These are phyloP conservation scores for Carpatolechia fugitivella DNA, from an alignment of 2,888 invertebrate species.

Conservation along the genomic window DNA sequence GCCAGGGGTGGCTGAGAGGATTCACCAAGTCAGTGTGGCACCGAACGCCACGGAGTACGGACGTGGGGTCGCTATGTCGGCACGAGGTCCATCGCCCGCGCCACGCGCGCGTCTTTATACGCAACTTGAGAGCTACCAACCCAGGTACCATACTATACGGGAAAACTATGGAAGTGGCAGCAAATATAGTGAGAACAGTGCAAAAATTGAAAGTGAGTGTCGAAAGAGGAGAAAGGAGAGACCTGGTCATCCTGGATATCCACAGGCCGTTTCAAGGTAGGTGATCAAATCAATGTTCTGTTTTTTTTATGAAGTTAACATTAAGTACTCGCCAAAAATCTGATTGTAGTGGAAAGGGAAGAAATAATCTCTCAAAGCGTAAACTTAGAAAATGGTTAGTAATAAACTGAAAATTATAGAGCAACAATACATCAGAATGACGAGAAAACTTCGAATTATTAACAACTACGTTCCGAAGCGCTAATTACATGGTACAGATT, in stretches of 20 bases:
- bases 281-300: conserved; percentile 22
- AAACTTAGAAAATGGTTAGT: no score
- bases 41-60: conserved; percentile 49
- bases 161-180: conserved; percentile 36
- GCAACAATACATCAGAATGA: not conserved
- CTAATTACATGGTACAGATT: conserved; percentile 29
- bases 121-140: conserved; percentile 76
- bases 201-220: conserved; percentile 70
- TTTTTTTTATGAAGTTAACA: no score
- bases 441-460: not conserved
- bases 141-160: conserved; percentile 73
- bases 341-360: no score
- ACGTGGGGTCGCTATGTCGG: conserved; percentile 60
- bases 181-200: conserved; percentile 45
- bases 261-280: conserved; percentile 55
- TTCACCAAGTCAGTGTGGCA: conserved; percentile 55
- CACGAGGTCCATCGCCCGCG: conserved; percentile 56
- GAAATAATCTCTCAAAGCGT: no score
- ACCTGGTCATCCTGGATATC: conserved; percentile 49
- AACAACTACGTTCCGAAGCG: not conserved
- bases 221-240: conserved; percentile 58
- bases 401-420: no score
- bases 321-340: no score
- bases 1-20: conserved; percentile 61
- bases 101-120: conserved; percentile 69